These are phyloP conservation scores for Dascyllus trimaculatus DNA, from an alignment of 2,113 vertebrate genomes.

Conservation along the genomic window DNA sequence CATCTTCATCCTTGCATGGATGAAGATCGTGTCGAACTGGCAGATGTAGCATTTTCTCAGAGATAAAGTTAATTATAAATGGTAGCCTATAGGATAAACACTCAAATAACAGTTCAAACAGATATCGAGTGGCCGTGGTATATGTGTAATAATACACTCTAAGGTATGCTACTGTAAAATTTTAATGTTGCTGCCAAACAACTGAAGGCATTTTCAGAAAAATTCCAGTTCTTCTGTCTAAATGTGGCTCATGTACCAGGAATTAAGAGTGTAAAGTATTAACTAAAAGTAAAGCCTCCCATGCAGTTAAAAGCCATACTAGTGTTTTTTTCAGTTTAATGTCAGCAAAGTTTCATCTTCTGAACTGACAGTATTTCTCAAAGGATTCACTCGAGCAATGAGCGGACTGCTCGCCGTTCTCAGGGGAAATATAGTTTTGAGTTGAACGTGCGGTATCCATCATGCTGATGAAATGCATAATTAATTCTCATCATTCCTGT, in stretches of 20 bases:
- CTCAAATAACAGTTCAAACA: neutral
- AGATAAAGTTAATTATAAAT: neutral
- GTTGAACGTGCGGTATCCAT: conserved; percentile 71
- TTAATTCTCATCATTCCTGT: conserved; percentile 78
- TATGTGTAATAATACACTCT: neutral
- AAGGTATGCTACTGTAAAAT: neutral
- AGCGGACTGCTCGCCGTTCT: conserved; percentile 59
- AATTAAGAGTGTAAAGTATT: neutral
- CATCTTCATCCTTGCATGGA: neutral
- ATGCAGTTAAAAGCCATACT: neutral
- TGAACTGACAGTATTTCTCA: conserved; percentile 61
- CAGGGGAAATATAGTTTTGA: conserved; percentile 75
- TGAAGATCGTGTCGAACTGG: too few species aligned
- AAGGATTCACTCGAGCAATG: conserved; percentile 54
- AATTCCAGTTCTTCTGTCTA: neutral
- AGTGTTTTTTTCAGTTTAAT: conserved; percentile 40
- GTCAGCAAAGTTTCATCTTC: conserved; percentile 61
- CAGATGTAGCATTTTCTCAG: too few species aligned
- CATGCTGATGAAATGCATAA: conserved; percentile 82
- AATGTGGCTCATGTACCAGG: neutral
- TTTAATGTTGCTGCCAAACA: too few species aligned
- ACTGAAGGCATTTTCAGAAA: too few species aligned
- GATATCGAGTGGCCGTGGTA: neutral
- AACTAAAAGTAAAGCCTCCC: conserved; percentile 4
- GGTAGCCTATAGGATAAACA: neutral